Base-by-base conservation (phyloP, 2,113 vertebrate species). In the Chinchilla lanigera region DNA sequence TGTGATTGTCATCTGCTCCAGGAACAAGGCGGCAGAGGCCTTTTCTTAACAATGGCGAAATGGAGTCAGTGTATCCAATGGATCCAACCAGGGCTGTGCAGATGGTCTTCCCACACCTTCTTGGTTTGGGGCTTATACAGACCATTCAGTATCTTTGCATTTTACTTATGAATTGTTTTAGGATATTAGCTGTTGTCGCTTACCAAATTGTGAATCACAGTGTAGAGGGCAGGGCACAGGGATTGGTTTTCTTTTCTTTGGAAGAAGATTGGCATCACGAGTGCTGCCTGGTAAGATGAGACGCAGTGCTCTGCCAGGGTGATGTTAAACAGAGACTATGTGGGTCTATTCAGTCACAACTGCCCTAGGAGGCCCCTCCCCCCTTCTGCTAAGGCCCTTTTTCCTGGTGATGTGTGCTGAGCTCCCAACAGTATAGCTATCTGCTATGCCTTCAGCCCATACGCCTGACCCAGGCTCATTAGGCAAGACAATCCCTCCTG, bases 361-460 rank as follows among this genome's bases (percentile, higher is more conserved):
- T 13, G 7, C 0, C 35, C 20, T 3, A 16, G 47, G 20, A n/a
- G 41, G 17, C 11, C 1, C 30, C 60, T 12, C 26, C 67, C 14
- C 20, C 19, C 6, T 0, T 50, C 56, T 14, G 2, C 9, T 0
- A 38, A 2, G 0, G 0, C 50, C 47, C 11, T 1, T 3, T 2
- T 4, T 80, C 52, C 83, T 16, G 9, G n/a, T 8, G 41, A 38
- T 11, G 26, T 5, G 16, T 13, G 17, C 82, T 28, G 88, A 75
- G 24, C 14, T 33, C 3, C 0, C 3, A 7, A 30, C 54, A 44
- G 7, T 13, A 1, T 0, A 47, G 26, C 44, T 52, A 4, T 38
- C 56, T 0, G 3, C 1, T 6, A n/a, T 3, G 67, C 65, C 26
- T 0, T 82, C 17, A 16, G 85, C 63, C 80, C 9, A 0, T 4